Evolutionary conservation across 30 jellyfish, hydroid and myxozoan species (phyloP).

Genomic region (Sanderia malayensis): DNA sequence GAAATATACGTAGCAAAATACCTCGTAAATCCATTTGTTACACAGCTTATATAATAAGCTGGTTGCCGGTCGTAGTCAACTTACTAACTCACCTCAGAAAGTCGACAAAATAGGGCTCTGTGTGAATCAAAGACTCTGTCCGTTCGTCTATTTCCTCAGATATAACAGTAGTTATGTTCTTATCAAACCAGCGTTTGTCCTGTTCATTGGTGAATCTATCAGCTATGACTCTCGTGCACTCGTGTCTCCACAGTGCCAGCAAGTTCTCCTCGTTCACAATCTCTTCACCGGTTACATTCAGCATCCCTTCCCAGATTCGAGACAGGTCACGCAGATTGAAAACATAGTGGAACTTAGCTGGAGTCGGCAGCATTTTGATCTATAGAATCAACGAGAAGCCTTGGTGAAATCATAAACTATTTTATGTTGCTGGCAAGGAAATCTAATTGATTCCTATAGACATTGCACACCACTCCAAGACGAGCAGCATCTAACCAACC

Average conservation of each 20-base stretch:
- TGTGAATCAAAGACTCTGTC: slow-evolving; percentile 45
- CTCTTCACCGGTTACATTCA: slow-evolving; percentile 62
- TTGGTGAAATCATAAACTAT: too few relatives aligned
- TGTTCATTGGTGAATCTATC: slow-evolving; percentile 80
- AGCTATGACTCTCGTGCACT: slow-evolving; percentile 89
- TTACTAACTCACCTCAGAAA: slow-evolving; percentile 83
- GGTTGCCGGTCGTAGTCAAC: too few relatives aligned
- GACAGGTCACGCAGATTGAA: slow-evolving; percentile 95
- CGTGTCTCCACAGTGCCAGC: slow-evolving; percentile 88
- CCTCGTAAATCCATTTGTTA: too few relatives aligned
- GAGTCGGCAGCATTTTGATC: slow-evolving; percentile 97
- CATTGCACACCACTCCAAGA: too few relatives aligned
- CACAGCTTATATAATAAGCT: too few relatives aligned
- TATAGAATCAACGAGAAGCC: slow-evolving; percentile 9
- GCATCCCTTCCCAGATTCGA: slow-evolving; percentile 99
- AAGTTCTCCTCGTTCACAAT: slow-evolving; percentile 17
- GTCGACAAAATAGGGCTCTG: slow-evolving; percentile 91
- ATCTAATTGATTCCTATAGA: too few relatives aligned
- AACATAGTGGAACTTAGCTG: slow-evolving; percentile 95
- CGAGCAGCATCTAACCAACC: too few relatives aligned
- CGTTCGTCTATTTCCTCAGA: slow-evolving; percentile 67
- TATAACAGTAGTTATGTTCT: slow-evolving; percentile 24
- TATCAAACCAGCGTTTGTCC: slow-evolving; percentile 77
- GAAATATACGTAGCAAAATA: neutral
- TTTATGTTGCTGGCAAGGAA: too few relatives aligned